Percentiles rank a stretch among this genome's conserved stretches.
phyloP scores from a whole-genome alignment of 2,888 invertebrate genomes.

The Pterobdella sp. region DNA sequence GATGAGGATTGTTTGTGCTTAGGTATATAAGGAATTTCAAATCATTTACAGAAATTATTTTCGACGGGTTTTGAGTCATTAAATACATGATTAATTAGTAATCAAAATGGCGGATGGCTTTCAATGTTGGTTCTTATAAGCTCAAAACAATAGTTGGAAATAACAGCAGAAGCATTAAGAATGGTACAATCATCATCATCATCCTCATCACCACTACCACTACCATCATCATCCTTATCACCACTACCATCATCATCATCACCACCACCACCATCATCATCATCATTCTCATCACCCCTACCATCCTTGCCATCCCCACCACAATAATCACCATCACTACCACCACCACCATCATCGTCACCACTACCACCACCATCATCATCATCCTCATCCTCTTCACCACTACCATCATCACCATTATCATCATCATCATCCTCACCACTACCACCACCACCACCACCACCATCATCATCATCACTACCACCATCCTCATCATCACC shows the following conservation, averaged over 20 bases:
- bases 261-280: conserved; percentile 1
- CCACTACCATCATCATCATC: not conserved
- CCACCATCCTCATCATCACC: not conserved
- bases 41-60: too few relatives aligned
- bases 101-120: too few relatives aligned
- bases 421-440: not conserved
- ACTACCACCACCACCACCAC: not conserved
- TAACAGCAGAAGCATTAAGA: not conserved
- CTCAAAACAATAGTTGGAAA: not conserved
- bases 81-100: too few relatives aligned
- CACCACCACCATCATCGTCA: not conserved
- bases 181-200: not conserved
- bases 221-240: not conserved
- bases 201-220: not conserved
- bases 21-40: too few relatives aligned
- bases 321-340: not conserved
- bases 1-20: too few relatives aligned
- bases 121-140: too few relatives aligned
- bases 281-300: not conserved
- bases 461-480: not conserved
- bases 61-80: too few relatives aligned
- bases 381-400: not conserved
- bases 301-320: not conserved
- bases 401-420: not conserved
- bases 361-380: conserved; percentile 5